These are phyloP conservation scores for Calameuta idolon DNA, from an alignment of 2,888 invertebrate genomes.

Conservation along the genomic window DNA sequence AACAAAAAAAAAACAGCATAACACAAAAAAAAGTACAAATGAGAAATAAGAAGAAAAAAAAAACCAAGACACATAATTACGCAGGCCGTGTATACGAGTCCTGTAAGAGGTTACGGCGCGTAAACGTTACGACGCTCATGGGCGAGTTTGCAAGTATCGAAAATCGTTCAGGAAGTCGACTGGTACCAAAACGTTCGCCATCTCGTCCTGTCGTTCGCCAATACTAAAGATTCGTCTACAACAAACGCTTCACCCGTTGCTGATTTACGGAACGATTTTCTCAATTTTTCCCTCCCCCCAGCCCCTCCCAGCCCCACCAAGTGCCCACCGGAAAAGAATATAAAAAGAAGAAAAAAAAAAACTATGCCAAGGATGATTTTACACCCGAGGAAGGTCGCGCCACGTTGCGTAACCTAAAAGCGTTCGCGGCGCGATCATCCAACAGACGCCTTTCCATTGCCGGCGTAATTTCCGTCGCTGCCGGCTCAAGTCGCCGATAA, in stretches of 20 bases:
- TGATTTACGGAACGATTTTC: not conserved
- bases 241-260: not conserved
- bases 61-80: not conserved
- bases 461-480: not conserved
- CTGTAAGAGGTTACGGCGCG: not conserved
- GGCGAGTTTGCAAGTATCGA: not conserved
- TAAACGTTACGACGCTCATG: not conserved
- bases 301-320: not conserved
- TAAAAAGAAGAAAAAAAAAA: not conserved
- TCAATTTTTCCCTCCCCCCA: not conserved
- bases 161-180: not conserved
- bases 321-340: not conserved
- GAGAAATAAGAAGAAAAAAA: constrained; percentile 1
- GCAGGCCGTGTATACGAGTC: not conserved
- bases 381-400: not conserved
- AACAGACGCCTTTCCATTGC: not conserved
- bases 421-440: not conserved
- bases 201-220: not conserved
- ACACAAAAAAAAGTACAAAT: not conserved
- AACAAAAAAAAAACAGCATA: not conserved
- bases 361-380: not conserved
- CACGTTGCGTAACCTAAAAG: not conserved
- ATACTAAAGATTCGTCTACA: not conserved
- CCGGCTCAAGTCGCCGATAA: not conserved
- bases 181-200: not conserved